Evolutionary conservation across 2,797 vertebrate genomes (phyloP), one percentile per base, ranked within the genome.

Genomic region (Pteropus rufus): DNA sequence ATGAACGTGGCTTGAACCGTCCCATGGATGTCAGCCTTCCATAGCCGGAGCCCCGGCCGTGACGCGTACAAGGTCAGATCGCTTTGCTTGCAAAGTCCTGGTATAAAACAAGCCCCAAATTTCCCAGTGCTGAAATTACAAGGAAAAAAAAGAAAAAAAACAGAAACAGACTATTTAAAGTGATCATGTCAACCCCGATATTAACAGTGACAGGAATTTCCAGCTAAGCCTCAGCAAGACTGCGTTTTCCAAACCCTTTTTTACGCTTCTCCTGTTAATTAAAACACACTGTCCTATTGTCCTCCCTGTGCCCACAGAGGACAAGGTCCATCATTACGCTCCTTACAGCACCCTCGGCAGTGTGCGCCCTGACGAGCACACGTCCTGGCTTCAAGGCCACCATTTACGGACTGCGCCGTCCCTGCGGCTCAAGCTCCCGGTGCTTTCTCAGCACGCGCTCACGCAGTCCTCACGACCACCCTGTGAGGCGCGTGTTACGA

Each of bases 71-170:
- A 93, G 4, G 99, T 99, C 26, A 99, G 98, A 85, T 99, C 99
- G 4, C 99, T 99, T 97, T 99, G 99, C 97, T 99, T 99, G 97
- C 99, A 99, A 2, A 99, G 99, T n/a, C 99, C 99, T 3, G 99
- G 99, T 98, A 99, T 99, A 97, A 99, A 99, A 97, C 99, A 99
- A 2, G 99, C 99, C 5, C 99, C 99, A 44, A 99, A 99, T 97
- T 98, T 99, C 36, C 99, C 99, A 24, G 98, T 98, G 96, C 99
- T 99, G 98, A 95, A 98, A 98, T 12, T 12, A 24, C 24, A 80
- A 97, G 89, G 91, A 52, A 31, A 81, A 90, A 89, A 80, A 9
- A 58, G 14, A 49, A 49, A 14, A 60, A n/a, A 18, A 62, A 36
- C 12, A 76, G 52, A 60, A 16, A 34, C 7, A 49, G 80, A 16